A percentile compares a stretch with the other conserved stretches of the same genome.
Evolutionary conservation across 2,888 invertebrate species (phyloP).

Genomic region (Zeuzera pyrina): DNA sequence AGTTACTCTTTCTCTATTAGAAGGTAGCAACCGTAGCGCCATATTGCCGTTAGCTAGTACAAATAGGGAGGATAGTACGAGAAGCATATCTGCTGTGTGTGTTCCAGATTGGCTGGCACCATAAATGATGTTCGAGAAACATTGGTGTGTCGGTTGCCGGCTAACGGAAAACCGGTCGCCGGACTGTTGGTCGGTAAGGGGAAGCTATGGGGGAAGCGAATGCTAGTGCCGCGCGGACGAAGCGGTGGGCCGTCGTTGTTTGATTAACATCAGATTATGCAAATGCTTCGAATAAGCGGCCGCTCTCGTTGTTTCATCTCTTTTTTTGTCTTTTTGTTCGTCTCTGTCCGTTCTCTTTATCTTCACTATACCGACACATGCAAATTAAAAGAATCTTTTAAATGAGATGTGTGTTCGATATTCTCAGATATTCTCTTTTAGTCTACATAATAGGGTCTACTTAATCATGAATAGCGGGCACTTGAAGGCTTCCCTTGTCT

Average conservation of each 20-base stretch:
- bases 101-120: constrained; percentile 6
- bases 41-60: too few species aligned
- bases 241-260: constrained; percentile 46
- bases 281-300: constrained; percentile 64
- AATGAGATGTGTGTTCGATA: constrained; percentile 65
- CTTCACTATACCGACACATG: constrained; percentile 63
- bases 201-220: neutral
- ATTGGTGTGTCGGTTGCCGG: neutral
- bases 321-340: constrained; percentile 56
- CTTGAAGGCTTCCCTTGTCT: constrained; percentile 47
- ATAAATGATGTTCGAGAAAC: neutral
- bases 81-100: constrained; percentile 34
- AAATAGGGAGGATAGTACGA: too few species aligned
- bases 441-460: constrained; percentile 51
- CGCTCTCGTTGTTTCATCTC: constrained; percentile 62
- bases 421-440: constrained; percentile 50
- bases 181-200: neutral
- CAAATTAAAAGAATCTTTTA: constrained; percentile 58
- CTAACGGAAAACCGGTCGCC: too few species aligned
- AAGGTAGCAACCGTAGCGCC: too few species aligned
- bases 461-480: constrained; percentile 54
- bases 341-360: constrained; percentile 56
- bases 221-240: constrained; percentile 11
- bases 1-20: too few species aligned
- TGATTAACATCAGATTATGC: constrained; percentile 73